Evolutionary conservation across 53 echinoderm and acorn worm species (phyloP).

Genomic region (Patiria pectinifera): DNA sequence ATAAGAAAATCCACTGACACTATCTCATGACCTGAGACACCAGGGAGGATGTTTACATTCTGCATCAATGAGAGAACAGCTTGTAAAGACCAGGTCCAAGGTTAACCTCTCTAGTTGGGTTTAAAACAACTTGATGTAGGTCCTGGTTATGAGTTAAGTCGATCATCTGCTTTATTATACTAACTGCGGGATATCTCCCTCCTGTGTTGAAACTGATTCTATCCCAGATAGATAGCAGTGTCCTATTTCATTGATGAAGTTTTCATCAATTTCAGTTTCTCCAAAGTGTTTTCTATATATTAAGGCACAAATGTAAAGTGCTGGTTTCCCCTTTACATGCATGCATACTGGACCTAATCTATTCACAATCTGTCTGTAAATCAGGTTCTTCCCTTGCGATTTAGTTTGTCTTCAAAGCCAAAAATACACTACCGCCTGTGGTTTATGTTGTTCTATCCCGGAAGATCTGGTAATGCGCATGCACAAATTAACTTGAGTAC

Average conservation of each 20-base stretch:
- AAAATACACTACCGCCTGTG: constrained; percentile 48
- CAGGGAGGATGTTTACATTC: constrained; percentile 26
- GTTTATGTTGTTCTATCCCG: constrained; percentile 16
- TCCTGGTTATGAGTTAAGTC: constrained; percentile 44
- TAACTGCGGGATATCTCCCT: too few relatives aligned
- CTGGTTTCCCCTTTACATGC: too few relatives aligned
- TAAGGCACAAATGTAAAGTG: too few relatives aligned
- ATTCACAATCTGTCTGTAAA: constrained; percentile 43
- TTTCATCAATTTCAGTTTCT: too few relatives aligned
- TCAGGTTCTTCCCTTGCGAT: constrained; percentile 61
- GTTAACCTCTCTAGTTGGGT: constrained; percentile 35
- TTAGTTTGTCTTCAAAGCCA: constrained; percentile 6
- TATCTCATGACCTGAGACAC: constrained; percentile 28
- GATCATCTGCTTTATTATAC: too few relatives aligned
- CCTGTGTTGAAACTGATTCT: too few relatives aligned
- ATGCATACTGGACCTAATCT: constrained; percentile 31
- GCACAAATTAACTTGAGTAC: constrained; percentile 29
- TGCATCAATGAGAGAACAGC: background rate
- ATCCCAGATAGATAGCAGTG: too few relatives aligned
- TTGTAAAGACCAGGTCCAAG: constrained; percentile 44
- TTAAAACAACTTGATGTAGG: constrained; percentile 43
- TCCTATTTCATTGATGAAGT: too few relatives aligned
- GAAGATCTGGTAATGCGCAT: constrained; percentile 29
- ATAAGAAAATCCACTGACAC: constrained; percentile 8
- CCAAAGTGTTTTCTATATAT: too few relatives aligned